phyloP scores from a whole-genome alignment of 1,140 invertebrate genomes.

The Halyomorpha halys region DNA sequence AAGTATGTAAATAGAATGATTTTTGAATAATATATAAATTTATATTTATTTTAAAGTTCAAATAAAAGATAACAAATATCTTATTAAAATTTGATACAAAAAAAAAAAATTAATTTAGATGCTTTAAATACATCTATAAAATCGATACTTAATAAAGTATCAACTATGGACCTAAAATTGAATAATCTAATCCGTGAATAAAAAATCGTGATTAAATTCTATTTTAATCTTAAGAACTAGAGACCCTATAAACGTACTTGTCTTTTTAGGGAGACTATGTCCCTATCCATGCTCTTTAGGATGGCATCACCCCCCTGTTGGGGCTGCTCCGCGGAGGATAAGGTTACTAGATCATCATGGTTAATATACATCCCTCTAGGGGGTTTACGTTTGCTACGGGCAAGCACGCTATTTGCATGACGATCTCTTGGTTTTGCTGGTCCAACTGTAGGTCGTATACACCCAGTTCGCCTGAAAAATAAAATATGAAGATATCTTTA shows the following conservation, averaged over 20 bases:
- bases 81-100: no score
- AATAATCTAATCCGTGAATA: no score
- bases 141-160: no score
- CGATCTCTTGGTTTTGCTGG: conserved; percentile 38
- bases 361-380: conserved; percentile 94
- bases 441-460: conserved; percentile 43
- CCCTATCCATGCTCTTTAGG: conserved; percentile 81
- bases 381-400: conserved; percentile 79
- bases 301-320: conserved; percentile 66
- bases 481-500: no score
- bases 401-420: conserved; percentile 40
- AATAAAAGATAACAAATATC: no score
- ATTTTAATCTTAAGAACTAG: neutral
- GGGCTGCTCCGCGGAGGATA: conserved; percentile 58
- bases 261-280: conserved; percentile 77
- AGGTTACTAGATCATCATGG: conserved; percentile 82
- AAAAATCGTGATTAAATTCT: neutral
- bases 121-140: no score
- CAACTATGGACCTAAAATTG: no score
- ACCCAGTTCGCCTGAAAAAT: conserved; percentile 42
- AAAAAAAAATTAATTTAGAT: no score
- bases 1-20: no score
- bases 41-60: no score
- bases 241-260: conserved; percentile 10
- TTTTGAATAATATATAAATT: no score